A percentile compares a stretch with the other conserved stretches of the same genome.
Evolutionary conservation across 2,888 invertebrate species (phyloP).

Genomic region (Cyrtodaria siliqua): DNA sequence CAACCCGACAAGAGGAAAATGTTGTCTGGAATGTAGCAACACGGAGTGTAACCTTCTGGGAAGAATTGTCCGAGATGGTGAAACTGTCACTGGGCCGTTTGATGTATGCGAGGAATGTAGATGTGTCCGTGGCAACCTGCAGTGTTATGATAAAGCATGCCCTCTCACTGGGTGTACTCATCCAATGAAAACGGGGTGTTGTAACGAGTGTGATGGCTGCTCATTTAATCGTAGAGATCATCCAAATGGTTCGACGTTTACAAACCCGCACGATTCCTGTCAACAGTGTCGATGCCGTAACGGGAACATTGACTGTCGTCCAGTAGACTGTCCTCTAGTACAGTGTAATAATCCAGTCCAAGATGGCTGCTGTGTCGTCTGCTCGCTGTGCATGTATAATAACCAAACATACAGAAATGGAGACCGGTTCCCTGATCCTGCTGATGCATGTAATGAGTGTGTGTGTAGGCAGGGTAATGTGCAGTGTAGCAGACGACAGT

Average conservation of each 20-base stretch:
- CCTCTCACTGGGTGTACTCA: conserved; percentile 67
- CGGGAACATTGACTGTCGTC: conserved; percentile 69
- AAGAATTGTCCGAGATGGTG: conserved; percentile 62
- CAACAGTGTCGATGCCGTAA: conserved; percentile 72
- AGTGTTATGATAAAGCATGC: conserved; percentile 63
- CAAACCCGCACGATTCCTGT: conserved; percentile 61
- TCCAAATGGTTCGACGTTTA: conserved; percentile 56
- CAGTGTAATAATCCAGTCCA: conserved; percentile 65
- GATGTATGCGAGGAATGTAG: conserved; percentile 69
- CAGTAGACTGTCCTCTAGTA: conserved; percentile 60
- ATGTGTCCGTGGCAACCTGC: conserved; percentile 66
- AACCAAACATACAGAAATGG: conserved; percentile 60
- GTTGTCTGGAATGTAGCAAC: conserved; percentile 75
- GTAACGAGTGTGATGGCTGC: conserved; percentile 75
- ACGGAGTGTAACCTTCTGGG: conserved; percentile 72
- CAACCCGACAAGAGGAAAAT: conserved; percentile 71
- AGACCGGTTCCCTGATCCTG: conserved; percentile 51
- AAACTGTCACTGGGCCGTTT: conserved; percentile 59
- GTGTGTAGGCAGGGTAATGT: conserved; percentile 46
- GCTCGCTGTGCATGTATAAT: conserved; percentile 64
- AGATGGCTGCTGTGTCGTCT: conserved; percentile 66
- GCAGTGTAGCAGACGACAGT: conserved; percentile 65
- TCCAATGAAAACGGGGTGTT: conserved; percentile 71
- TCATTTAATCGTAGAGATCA: conserved; percentile 60
- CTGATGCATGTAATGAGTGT: conserved; percentile 35